Evolutionary conservation across 92 coral and sea anemone genomes (phyloP).

Genomic region (Actinostola sp.): DNA sequence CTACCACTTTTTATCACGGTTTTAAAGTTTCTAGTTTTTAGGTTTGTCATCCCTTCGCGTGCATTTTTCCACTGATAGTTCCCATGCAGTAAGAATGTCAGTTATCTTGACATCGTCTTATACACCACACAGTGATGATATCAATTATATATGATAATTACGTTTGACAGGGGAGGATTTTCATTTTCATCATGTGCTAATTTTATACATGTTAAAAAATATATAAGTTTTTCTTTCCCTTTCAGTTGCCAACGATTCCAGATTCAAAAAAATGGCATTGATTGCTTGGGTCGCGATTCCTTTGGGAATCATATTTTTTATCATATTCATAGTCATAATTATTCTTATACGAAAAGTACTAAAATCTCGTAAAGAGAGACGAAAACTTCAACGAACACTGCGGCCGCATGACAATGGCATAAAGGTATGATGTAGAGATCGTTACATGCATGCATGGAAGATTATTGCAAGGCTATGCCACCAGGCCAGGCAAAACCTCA

Average conservation of each 20-base stretch:
- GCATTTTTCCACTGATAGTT: too few species aligned
- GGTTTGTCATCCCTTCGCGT: too few species aligned
- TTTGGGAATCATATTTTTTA: constrained; percentile 10
- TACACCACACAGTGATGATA: too few species aligned
- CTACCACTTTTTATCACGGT: too few species aligned
- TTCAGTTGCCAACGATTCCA: constrained; percentile 34
- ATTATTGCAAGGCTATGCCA: neutral
- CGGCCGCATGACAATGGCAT: constrained; percentile 1
- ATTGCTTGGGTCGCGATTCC: constrained; percentile 32
- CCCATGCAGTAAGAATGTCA: too few species aligned
- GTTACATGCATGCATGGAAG: neutral
- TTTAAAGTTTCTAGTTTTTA: too few species aligned
- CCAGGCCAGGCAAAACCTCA: too few species aligned
- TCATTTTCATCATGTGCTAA: neutral
- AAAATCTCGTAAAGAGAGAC: constrained; percentile 10
- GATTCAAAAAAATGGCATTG: constrained; percentile 23
- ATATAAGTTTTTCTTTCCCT: neutral
- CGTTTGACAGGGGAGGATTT: too few species aligned
- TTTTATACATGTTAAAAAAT: neutral
- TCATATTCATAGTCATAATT: constrained; percentile 3
- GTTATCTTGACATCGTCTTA: too few species aligned
- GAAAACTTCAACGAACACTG: constrained; percentile 10
- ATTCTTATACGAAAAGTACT: constrained; percentile 26
- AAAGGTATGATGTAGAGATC: neutral
- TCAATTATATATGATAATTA: too few species aligned